Evolutionary conservation across 2,888 invertebrate species (phyloP).

Genomic region (Eristalis tenax): DNA sequence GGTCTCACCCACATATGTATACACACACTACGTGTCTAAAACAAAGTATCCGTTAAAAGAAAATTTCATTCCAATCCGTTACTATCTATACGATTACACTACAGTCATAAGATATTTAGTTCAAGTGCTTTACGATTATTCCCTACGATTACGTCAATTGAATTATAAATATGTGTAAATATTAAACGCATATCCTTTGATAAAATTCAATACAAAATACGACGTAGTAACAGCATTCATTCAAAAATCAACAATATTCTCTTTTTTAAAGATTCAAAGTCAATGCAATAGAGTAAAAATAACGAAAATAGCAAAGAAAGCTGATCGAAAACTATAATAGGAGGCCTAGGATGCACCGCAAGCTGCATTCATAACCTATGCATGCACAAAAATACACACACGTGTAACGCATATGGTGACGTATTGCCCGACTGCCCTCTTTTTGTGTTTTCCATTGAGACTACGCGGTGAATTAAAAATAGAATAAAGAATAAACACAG

Average conservation of each 20-base stretch:
- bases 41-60: background rate
- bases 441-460: background rate
- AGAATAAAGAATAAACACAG: constrained; percentile 1
- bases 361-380: background rate
- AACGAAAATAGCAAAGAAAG: too few relatives aligned
- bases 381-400: background rate
- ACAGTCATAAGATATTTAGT: background rate
- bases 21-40: too few relatives aligned
- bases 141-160: too few relatives aligned
- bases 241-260: too few relatives aligned
- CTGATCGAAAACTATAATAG: background rate
- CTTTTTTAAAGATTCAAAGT: too few relatives aligned
- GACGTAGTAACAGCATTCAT: too few relatives aligned
- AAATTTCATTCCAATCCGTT: background rate
- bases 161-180: too few relatives aligned
- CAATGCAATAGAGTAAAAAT: too few relatives aligned
- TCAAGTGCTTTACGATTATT: background rate
- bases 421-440: background rate
- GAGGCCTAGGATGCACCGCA: background rate
- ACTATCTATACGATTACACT: background rate
- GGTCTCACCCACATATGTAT: too few relatives aligned
- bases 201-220: too few relatives aligned
- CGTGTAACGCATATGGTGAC: background rate
- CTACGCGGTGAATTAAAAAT: constrained; percentile 12
- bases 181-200: too few relatives aligned